phyloP scores from a whole-genome alignment of 2,113 vertebrate genomes.

The Otis tarda region DNA sequence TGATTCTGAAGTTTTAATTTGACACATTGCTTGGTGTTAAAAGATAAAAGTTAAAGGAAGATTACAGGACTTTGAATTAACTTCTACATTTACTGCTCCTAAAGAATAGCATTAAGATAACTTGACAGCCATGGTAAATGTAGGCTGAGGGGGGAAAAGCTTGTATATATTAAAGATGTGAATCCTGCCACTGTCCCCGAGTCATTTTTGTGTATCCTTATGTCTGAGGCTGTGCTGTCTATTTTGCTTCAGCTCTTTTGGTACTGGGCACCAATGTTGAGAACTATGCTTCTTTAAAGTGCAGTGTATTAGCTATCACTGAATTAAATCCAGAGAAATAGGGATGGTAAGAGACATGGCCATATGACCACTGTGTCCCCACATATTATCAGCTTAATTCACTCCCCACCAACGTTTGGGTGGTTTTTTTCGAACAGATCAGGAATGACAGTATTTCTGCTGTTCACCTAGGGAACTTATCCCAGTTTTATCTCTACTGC shows the following conservation, averaged over 20 bases:
- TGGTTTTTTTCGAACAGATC: neutral
- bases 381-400: neutral
- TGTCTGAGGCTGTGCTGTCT: neutral
- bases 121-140: neutral
- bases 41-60: neutral
- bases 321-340: neutral
- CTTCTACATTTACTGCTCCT: neutral
- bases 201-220: neutral
- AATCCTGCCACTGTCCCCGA: neutral
- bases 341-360: neutral
- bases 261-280: neutral
- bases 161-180: neutral
- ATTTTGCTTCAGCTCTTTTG: neutral
- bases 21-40: constrained; percentile 33
- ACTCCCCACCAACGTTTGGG: neutral
- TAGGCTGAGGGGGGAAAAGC: neutral
- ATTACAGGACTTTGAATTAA: constrained; percentile 32
- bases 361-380: accelerated
- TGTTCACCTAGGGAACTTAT: neutral
- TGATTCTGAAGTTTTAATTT: neutral
- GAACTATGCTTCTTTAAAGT: neutral
- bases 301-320: neutral
- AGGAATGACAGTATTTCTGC: neutral
- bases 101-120: neutral
- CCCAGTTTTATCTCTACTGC: neutral